Percentiles rank a stretch among this genome's conserved stretches.
phyloP scores from a whole-genome alignment of 2,888 invertebrate genomes.

The Lissonota sp. region DNA sequence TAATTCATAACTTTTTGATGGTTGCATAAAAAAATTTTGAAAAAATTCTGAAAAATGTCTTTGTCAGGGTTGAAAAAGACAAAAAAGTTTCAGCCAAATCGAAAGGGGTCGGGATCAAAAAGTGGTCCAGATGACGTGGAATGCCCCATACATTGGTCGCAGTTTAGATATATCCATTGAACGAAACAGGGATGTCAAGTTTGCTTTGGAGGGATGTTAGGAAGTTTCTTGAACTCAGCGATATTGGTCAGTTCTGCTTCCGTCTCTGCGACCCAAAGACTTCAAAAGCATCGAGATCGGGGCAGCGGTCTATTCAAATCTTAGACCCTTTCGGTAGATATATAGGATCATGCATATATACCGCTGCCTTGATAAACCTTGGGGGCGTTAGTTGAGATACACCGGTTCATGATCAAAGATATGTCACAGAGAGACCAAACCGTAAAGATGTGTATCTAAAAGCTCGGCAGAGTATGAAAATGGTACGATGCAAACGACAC shows the following conservation, averaged over 20 bases:
- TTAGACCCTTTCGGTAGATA: slow-evolving; percentile 67
- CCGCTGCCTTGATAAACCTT: slow-evolving; percentile 38
- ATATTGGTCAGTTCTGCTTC: slow-evolving; percentile 53
- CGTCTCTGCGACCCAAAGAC: slow-evolving; percentile 68
- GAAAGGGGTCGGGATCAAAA: too few species aligned
- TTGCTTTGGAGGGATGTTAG: slow-evolving; percentile 21
- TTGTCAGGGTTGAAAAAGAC: too few species aligned
- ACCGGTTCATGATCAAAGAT: slow-evolving; percentile 80
- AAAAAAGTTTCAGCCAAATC: too few species aligned
- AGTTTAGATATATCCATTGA: neutral
- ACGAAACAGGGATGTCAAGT: slow-evolving; percentile 32
- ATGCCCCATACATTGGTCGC: too few species aligned
- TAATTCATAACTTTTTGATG: too few species aligned
- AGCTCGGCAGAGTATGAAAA: slow-evolving; percentile 18
- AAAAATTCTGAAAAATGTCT: too few species aligned
- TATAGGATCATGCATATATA: slow-evolving; percentile 35
- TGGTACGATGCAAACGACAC: slow-evolving; percentile 51
- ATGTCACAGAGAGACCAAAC: slow-evolving; percentile 70
- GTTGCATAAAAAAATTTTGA: too few species aligned
- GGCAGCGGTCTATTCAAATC: slow-evolving; percentile 78
- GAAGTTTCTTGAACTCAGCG: slow-evolving; percentile 37
- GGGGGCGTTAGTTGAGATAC: slow-evolving; percentile 48
- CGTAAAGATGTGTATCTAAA: slow-evolving; percentile 12
- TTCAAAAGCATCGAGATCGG: slow-evolving; percentile 76
- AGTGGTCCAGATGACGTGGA: too few species aligned